Base-by-base conservation (phyloP, 2,888 invertebrate species). In the Xestia xanthographa region DNA sequence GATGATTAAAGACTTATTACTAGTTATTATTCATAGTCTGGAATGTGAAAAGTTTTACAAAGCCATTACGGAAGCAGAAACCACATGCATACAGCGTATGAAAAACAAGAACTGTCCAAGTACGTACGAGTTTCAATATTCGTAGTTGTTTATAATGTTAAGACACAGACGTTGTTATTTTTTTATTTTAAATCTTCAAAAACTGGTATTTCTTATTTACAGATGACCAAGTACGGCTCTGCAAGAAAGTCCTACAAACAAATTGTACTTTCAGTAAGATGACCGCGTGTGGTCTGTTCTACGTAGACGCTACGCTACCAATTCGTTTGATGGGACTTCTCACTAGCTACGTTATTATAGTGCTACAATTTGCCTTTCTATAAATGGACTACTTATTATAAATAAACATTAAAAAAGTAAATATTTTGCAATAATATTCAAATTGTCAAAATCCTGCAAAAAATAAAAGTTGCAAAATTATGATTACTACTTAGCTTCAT, bases 1-100 rank as follows among this genome's bases (percentile, higher is more conserved):
- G 75, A 1, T 75, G 8, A 26, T 58, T 5, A 75, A 76, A 45
- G 66, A 75, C 48, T 56, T 66, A 2, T 14, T 65, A 11, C 29
- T 77, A 14, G n/a, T 75, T 1, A n/a, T 75, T n/a, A 48, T 66
- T 20, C 65, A 58, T 9, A 45, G 65, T n/a, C n/a, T 66, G 29
- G 14, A 75, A 50, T 75, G 75, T 20, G 75, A 75, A 3, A 76
- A 26, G 38, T 76, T 76, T 9, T 76, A 76, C 41, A 66, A 22
- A 22, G 29, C 66, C 20, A n/a, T 58, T 3, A 29, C 5, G n/a
- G 58, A 76, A 62, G 78, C 77, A 8, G 50, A 60, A 17, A 45
- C 45, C 17, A 34, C 53, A 14, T 77, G 75, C 58, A 58, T 76
- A 41, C 56, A 58, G 8, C 58, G 50, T 20, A 48, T 66, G 38